phyloP scores from a whole-genome alignment of 2,888 invertebrate species.

The Heterodera filipjevi region DNA sequence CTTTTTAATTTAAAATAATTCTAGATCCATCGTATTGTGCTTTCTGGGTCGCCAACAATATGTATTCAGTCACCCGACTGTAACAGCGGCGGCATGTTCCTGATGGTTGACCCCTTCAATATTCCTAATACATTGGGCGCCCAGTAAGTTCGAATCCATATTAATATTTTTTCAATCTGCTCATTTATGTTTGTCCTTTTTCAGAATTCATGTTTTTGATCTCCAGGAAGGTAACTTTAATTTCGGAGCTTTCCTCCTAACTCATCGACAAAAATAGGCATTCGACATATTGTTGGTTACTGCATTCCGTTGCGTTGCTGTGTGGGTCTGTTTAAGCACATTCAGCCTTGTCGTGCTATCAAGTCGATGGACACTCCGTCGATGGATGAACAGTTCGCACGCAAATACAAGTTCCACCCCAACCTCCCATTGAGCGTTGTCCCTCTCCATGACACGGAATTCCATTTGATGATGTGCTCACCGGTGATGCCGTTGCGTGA shows the following conservation, averaged over 20 bases:
- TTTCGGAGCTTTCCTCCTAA: background rate
- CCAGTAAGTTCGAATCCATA: background rate
- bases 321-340: conserved; percentile 16
- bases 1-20: no score
- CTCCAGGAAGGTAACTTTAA: background rate
- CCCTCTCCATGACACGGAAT: conserved; percentile 73
- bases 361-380: conserved; percentile 14
- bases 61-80: background rate
- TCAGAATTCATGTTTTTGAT: conserved; percentile 9
- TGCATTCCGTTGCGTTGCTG: conserved; percentile 28
- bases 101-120: conserved; percentile 21
- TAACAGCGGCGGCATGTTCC: background rate
- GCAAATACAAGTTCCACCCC: conserved; percentile 21
- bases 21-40: no score
- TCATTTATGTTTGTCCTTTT: background rate
- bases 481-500: conserved; percentile 2
- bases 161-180: background rate
- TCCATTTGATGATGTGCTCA: conserved; percentile 74
- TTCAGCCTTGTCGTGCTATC: conserved; percentile 17
- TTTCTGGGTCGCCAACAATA: no score
- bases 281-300: conserved; percentile 34
- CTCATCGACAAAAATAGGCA: conserved; percentile 12
- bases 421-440: conserved; percentile 21
- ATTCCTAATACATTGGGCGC: conserved; percentile 20
- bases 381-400: conserved; percentile 18